Conservation (phyloP, 2,888 invertebrate genomes). For the Stenodema calcarata region DNA sequence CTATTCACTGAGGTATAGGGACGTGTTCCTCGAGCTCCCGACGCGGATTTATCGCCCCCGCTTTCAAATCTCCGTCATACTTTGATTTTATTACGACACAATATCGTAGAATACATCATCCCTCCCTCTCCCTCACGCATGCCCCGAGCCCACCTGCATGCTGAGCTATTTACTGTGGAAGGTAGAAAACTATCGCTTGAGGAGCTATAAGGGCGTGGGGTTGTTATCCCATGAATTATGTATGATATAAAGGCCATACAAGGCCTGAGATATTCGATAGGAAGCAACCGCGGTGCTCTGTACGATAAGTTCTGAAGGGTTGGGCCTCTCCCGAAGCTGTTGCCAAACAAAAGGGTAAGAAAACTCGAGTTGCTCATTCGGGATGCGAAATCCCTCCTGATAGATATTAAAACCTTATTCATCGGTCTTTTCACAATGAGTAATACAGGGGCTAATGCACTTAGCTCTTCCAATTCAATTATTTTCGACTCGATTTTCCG, state of each 20-base stretch:
- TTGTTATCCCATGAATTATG: neutral
- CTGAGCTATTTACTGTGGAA: neutral
- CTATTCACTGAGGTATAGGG: neutral
- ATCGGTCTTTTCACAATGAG: conserved; percentile 4
- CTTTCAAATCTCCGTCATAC: neutral
- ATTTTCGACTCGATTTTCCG: neutral
- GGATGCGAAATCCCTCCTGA: neutral
- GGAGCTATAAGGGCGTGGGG: neutral
- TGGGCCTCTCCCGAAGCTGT: neutral
- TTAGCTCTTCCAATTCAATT: neutral
- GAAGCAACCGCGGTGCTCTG: neutral
- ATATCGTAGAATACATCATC: neutral
- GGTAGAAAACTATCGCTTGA: neutral
- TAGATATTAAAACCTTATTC: conserved; percentile 11
- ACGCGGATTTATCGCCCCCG: neutral
- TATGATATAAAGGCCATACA: neutral
- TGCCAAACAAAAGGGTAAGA: neutral
- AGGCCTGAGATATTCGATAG: neutral
- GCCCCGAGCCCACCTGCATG: neutral
- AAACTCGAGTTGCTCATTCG: neutral
- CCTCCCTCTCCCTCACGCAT: neutral
- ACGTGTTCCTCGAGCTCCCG: neutral
- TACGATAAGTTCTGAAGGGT: neutral
- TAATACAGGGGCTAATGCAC: conserved; percentile 20
- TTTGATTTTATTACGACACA: conserved; percentile 2